Percentiles rank a stretch among this genome's conserved stretches.
Evolutionary conservation across 2,888 invertebrate genomes (phyloP).

Genomic region (Aspidapion aeneum): DNA sequence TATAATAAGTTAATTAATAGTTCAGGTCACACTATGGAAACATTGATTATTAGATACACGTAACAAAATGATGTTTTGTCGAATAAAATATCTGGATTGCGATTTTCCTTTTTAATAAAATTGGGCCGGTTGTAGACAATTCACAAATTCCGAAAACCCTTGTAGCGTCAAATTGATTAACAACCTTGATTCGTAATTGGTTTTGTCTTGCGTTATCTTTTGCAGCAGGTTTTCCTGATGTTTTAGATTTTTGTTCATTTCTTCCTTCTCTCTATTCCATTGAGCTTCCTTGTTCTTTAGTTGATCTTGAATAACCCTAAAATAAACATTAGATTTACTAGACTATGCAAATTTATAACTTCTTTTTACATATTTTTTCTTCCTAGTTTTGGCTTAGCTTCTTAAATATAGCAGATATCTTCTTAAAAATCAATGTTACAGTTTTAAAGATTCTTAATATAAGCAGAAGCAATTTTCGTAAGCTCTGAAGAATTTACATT

Average conservation of each 20-base stretch:
- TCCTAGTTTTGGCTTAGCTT: neutral
- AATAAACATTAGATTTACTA: slow-evolving; percentile 18
- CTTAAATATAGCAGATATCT: too few relatives aligned
- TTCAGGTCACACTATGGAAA: too few relatives aligned
- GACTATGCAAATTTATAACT: neutral
- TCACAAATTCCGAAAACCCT: slow-evolving; percentile 43
- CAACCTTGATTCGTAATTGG: slow-evolving; percentile 44
- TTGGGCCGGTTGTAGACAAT: too few relatives aligned
- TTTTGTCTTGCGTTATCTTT: slow-evolving; percentile 39
- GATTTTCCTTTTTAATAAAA: too few relatives aligned
- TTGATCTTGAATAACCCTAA: slow-evolving; percentile 38
- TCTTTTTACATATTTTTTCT: neutral
- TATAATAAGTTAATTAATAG: too few relatives aligned
- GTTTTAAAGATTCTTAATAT: too few relatives aligned
- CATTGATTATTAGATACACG: too few relatives aligned
- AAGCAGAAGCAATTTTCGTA: too few relatives aligned
- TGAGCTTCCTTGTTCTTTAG: slow-evolving; percentile 39
- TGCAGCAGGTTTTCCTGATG: slow-evolving; percentile 38
- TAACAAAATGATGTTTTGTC: too few relatives aligned
- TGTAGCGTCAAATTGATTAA: slow-evolving; percentile 43
- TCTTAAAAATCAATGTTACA: too few relatives aligned
- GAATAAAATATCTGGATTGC: too few relatives aligned
- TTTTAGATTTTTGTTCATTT: slow-evolving; percentile 36
- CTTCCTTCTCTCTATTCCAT: slow-evolving; percentile 42
- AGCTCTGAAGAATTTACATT: too few relatives aligned